A percentile compares a stretch with the other conserved stretches of the same genome.
These are phyloP conservation scores for Cynodonichthys magdalenae DNA, from an alignment of 2,797 vertebrate genomes.

Conservation along the genomic window DNA sequence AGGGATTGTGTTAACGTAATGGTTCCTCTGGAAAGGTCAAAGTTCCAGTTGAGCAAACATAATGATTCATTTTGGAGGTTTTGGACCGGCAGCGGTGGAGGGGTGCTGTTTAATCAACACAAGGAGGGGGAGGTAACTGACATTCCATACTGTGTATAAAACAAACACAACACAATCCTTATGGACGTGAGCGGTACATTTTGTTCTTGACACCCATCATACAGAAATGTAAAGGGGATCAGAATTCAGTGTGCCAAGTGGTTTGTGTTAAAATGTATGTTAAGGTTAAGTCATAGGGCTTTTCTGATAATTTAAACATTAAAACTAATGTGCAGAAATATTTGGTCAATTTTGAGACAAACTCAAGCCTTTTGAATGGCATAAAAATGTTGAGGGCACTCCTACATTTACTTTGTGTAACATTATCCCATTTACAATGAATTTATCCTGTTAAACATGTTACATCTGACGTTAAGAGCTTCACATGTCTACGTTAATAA, in stretches of 20 bases:
- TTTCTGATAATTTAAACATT: too few relatives aligned
- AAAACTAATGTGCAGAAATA: too few relatives aligned
- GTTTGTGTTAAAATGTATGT: too few relatives aligned
- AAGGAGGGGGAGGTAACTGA: not conserved
- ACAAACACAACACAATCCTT: not conserved
- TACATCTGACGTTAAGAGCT: slow-evolving; percentile 11
- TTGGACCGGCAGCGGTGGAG: slow-evolving; percentile 3
- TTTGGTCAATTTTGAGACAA: too few relatives aligned
- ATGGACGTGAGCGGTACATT: not conserved
- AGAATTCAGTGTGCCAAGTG: too few relatives aligned
- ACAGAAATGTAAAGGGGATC: too few relatives aligned
- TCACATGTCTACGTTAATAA: not conserved
- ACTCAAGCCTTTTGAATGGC: not conserved
- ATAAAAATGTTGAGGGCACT: too few relatives aligned
- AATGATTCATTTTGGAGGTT: slow-evolving; percentile 51
- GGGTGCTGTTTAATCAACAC: slow-evolving; percentile 15
- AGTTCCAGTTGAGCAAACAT: slow-evolving; percentile 66
- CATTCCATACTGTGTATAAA: not conserved
- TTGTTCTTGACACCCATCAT: too few relatives aligned
- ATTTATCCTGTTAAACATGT: not conserved
- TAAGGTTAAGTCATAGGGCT: too few relatives aligned
- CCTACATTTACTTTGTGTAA: slow-evolving; percentile 1
- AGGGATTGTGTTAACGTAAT: slow-evolving; percentile 47
- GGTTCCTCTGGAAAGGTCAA: slow-evolving; percentile 64
- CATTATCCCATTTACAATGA: slow-evolving; percentile 36